Evolutionary conservation across 1,140 invertebrate genomes (phyloP).

Genomic region (Leptoteleia sp.): DNA sequence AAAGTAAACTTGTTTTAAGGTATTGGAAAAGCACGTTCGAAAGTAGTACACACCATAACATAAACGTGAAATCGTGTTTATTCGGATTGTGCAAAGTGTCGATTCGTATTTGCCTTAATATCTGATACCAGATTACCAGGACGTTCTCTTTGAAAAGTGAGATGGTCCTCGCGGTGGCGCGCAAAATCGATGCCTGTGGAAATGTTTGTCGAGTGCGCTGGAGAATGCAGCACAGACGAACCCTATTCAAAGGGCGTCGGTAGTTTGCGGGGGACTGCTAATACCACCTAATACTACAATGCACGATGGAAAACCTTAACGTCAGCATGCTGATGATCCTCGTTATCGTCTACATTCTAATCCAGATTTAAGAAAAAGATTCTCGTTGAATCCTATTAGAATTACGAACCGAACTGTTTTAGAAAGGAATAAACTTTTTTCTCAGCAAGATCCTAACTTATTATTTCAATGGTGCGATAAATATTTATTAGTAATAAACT

Average conservation of each 20-base stretch:
- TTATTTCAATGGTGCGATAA: no score
- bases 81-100: constrained; percentile 34
- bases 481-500: no score
- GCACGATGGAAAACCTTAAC: constrained; percentile 48
- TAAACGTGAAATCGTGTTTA: constrained; percentile 33
- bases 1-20: no score
- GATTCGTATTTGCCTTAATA: constrained; percentile 51
- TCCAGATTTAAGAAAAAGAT: constrained; percentile 9
- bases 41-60: not conserved
- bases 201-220: constrained; percentile 55
- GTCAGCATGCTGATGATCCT: constrained; percentile 60
- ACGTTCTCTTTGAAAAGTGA: constrained; percentile 45
- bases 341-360: constrained; percentile 52
- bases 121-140: constrained; percentile 20
- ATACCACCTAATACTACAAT: constrained; percentile 48
- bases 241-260: constrained; percentile 54
- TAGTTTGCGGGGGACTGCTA: constrained; percentile 42
- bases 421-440: no score
- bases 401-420: constrained; percentile 51
- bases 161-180: constrained; percentile 27
- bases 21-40: no score
- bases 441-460: no score
- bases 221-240: constrained; percentile 52
- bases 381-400: constrained; percentile 35
- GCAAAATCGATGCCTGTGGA: constrained; percentile 53